Evolutionary conservation across 2,797 vertebrate species (phyloP), one percentile per base, ranked within the genome.

Genomic region (Erpetoichthys calabaricus): DNA sequence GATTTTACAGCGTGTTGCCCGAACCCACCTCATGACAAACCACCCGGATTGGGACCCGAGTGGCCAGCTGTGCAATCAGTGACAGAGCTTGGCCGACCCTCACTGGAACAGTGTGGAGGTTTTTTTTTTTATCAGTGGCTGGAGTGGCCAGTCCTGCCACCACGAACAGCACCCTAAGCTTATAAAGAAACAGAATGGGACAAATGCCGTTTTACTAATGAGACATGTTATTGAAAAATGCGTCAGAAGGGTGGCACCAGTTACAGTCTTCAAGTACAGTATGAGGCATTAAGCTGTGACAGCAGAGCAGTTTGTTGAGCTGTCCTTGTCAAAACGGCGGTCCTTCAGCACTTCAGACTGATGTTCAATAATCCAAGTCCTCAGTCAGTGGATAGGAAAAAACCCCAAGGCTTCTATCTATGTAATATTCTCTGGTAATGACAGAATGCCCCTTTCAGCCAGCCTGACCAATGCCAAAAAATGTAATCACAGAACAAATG

Each of bases 401-500:
- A 56, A 68, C 65, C 67, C 64, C 58, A 7, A 67, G 70, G 67
- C 62, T 62, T 66, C 68, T 70, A 73, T 76, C 73, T 64, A 64
- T 58, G 53, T 85, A 82, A 88, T 87, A 86, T 86, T 82, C 73
- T 66, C 65, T 68, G 62, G 62, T 78, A 82, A 74, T 74, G 87
- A 89, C 84, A 88, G 84, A 87, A 78, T 73, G 69, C 74, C 79
- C 81, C 81, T 78, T 68, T 86, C 81, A 82, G 65, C 79, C 68
- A 47, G 60, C 59, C 2, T 8, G 3, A n/a, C 66, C 65, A 70
- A 66, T 61, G 74, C 77, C 81, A 83, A 74, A 72, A 72, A 68
- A 72, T 67, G 74, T 73, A 67, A 75, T 75, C 76, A 75, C 70
- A 67, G 67, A 77, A 75, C 69, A 69, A 74, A 69, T 59, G 56